phyloP scores from a whole-genome alignment of 2,797 vertebrate species.

The Falco rusticolus region DNA sequence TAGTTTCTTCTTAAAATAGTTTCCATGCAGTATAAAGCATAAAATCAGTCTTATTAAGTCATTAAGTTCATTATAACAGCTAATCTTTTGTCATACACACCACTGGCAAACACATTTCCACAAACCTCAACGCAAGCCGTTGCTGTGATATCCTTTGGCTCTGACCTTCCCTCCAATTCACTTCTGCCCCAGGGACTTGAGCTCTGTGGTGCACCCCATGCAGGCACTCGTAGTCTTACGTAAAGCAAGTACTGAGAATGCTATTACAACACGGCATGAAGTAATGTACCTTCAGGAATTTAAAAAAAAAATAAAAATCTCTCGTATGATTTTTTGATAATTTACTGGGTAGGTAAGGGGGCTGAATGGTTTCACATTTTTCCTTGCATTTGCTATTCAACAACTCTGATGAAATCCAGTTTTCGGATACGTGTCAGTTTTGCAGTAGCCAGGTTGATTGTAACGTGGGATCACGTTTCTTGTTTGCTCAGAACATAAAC shows the following conservation, averaged over 20 bases:
- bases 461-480: slow-evolving; percentile 16
- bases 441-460: slow-evolving; percentile 38
- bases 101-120: slow-evolving; percentile 69
- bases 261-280: slow-evolving; percentile 61
- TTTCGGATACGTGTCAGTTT: slow-evolving; percentile 28
- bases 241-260: slow-evolving; percentile 68
- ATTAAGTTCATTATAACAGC: slow-evolving; percentile 64
- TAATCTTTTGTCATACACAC: slow-evolving; percentile 68
- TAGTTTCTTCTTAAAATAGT: slow-evolving; percentile 75
- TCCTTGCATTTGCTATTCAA: slow-evolving; percentile 37
- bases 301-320: neutral
- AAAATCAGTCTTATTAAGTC: slow-evolving; percentile 68
- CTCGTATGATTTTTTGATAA: slow-evolving; percentile 23
- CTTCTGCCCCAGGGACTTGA: slow-evolving; percentile 46
- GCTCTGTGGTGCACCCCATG: slow-evolving; percentile 64
- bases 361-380: slow-evolving; percentile 55
- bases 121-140: slow-evolving; percentile 52
- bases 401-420: slow-evolving; percentile 15
- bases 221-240: slow-evolving; percentile 69
- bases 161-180: slow-evolving; percentile 48
- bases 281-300: slow-evolving; percentile 64
- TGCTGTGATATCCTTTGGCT: slow-evolving; percentile 27
- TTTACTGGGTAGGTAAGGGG: slow-evolving; percentile 54
- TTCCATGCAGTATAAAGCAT: slow-evolving; percentile 82
- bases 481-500: slow-evolving; percentile 40